A percentile compares a stretch with the other conserved stretches of the same genome.
Conservation (phyloP, 2,797 vertebrate genomes). For the Halcyon smyrnensis region DNA sequence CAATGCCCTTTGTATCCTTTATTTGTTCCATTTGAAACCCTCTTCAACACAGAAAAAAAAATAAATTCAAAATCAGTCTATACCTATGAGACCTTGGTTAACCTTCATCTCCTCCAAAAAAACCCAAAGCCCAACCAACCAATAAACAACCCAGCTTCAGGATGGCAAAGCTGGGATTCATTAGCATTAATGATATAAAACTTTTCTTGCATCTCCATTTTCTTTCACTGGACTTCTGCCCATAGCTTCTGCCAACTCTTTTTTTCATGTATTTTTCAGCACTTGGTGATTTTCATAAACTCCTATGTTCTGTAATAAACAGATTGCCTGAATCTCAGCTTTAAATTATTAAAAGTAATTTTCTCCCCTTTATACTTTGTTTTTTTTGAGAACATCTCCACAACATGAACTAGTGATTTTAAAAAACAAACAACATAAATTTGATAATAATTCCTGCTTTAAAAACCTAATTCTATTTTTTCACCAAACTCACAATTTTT, state of each 20-base stretch:
- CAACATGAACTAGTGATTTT: neutral
- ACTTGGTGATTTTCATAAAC: neutral
- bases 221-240: neutral
- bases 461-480: neutral
- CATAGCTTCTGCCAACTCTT: neutral
- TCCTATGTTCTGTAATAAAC: neutral
- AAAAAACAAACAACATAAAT: neutral
- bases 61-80: neutral
- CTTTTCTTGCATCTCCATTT: neutral
- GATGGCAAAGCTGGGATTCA: neutral
- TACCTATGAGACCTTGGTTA: neutral
- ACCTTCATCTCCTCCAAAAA: neutral
- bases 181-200: neutral
- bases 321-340: neutral
- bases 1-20: neutral
- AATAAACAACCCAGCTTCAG: neutral
- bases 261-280: neutral
- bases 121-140: neutral
- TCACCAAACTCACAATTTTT: neutral
- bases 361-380: neutral
- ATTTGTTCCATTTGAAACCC: neutral
- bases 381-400: neutral
- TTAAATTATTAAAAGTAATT: neutral
- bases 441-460: neutral
- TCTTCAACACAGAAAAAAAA: neutral